Base-by-base conservation (phyloP, 2,888 invertebrate genomes). In the Parnassius mnemosyne region DNA sequence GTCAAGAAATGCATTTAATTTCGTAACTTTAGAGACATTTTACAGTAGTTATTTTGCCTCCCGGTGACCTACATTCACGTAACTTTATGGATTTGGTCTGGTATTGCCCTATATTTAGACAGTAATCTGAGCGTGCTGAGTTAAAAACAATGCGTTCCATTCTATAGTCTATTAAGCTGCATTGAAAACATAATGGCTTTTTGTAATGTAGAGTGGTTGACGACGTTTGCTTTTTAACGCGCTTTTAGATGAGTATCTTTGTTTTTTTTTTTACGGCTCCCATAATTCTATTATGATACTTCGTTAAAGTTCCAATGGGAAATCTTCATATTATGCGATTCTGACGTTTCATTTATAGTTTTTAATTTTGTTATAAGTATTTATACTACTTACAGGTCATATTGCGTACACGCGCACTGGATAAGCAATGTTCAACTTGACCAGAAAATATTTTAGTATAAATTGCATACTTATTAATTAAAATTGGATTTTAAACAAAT, bases 81-180 rank as follows among this genome's bases (percentile, higher is more conserved):
- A 79, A 79, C 79, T 78, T 75, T 71, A 74, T 76, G 69, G 69
- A 68, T 69, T 65, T 69, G 68, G 72, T 67, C 77, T 78, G 77
- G 74, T 78, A 80, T 81, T 83, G 85, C 74, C 84, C 86, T 88
- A 89, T 84, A 85, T 89, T 83, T 88, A 87, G 83, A 69, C 69
- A 69, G 76, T 72, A 78, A 78, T 74, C 76, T 72, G 74, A 71
- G 73, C 76, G 73, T 77, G 77, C 76, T 74, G 71, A 74, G 73
- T 84, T 86, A 78, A 82, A 13, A 66, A 71, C 71, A 72, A 72
- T 72, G 68, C 68, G 67, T 75, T 75, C 72, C 72, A 68, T 62
- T 65, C 63, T 61, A 66, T 57, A 64, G 62, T 64, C 63, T 65
- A 64, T 68, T 66, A 65, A 65, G 61, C 53, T 59, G 58, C 59